phyloP scores from a whole-genome alignment of 2,888 invertebrate genomes.

The Caenorhabditis sp. region DNA sequence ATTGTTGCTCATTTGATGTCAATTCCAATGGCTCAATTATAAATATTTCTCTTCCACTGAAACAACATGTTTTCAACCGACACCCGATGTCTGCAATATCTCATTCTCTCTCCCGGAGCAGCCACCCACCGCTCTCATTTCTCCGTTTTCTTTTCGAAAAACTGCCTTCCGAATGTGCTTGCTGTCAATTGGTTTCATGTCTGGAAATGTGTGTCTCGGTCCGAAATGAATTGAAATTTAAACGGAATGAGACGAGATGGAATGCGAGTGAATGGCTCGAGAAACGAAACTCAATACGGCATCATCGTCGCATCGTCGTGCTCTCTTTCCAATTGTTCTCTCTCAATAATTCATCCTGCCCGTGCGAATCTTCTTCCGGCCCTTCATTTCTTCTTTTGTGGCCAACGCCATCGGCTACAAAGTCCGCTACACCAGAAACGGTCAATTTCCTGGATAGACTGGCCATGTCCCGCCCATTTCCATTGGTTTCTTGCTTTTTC shows the following conservation, averaged over 20 bases:
- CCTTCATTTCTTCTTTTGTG: neutral
- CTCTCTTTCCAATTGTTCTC: neutral
- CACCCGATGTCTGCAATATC: constrained; percentile 10
- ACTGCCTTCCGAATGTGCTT: neutral
- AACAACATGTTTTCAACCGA: neutral
- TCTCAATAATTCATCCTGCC: constrained; percentile 35
- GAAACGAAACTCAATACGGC: constrained; percentile 17
- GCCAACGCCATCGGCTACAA: constrained; percentile 14
- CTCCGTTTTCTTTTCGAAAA: neutral
- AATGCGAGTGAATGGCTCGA: too few relatives aligned
- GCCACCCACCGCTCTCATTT: too few relatives aligned
- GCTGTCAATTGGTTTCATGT: constrained; percentile 4
- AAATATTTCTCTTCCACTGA: neutral
- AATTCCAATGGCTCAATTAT: neutral
- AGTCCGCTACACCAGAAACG: constrained; percentile 18
- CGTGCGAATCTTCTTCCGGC: constrained; percentile 29
- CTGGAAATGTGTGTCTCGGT: neutral
- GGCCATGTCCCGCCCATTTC: neutral
- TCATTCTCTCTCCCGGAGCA: too few relatives aligned
- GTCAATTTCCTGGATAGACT: neutral
- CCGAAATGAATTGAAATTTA: too few relatives aligned
- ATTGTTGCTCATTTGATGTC: neutral
- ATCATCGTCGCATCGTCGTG: neutral
- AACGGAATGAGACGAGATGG: too few relatives aligned
- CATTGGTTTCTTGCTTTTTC: too few relatives aligned